Percentiles rank a stretch among this genome's conserved stretches.
Evolutionary conservation across 2,113 vertebrate genomes (phyloP).

Genomic region (Diadophis punctatus): DNA sequence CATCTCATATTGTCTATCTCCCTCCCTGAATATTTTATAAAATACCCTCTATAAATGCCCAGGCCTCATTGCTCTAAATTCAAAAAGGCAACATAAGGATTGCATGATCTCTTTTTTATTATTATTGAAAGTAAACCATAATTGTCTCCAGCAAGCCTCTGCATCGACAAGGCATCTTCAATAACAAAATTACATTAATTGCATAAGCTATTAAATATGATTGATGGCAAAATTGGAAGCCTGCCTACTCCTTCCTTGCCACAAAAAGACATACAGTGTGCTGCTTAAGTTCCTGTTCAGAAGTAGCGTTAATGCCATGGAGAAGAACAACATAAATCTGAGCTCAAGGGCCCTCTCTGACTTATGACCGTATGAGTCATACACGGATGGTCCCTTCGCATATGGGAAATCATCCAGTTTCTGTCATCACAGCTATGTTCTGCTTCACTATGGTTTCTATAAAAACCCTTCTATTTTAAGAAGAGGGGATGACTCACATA

Average conservation of each 20-base stretch:
- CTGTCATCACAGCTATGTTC: background rate
- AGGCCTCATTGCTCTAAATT: constrained; percentile 67
- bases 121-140: constrained; percentile 66
- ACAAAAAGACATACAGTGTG: constrained; percentile 62
- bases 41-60: constrained; percentile 67
- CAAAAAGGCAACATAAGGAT: constrained; percentile 67
- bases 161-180: constrained; percentile 75
- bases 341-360: constrained; percentile 36
- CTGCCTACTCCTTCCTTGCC: constrained; percentile 66
- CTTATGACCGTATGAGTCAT: constrained; percentile 13
- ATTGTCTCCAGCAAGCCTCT: constrained; percentile 73
- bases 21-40: constrained; percentile 64
- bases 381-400: background rate
- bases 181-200: constrained; percentile 80
- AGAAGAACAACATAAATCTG: constrained; percentile 50
- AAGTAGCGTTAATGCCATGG: constrained; percentile 57
- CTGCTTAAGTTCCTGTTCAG: constrained; percentile 63
- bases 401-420: background rate
- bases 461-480: background rate
- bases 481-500: background rate
- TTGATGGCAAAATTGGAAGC: constrained; percentile 75
- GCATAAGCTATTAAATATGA: constrained; percentile 79
- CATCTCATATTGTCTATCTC: constrained; percentile 53
- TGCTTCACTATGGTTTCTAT: background rate
- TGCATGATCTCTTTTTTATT: constrained; percentile 25